Base-by-base conservation (phyloP, 2,888 invertebrate species). In the Ennomos quercinarius region DNA sequence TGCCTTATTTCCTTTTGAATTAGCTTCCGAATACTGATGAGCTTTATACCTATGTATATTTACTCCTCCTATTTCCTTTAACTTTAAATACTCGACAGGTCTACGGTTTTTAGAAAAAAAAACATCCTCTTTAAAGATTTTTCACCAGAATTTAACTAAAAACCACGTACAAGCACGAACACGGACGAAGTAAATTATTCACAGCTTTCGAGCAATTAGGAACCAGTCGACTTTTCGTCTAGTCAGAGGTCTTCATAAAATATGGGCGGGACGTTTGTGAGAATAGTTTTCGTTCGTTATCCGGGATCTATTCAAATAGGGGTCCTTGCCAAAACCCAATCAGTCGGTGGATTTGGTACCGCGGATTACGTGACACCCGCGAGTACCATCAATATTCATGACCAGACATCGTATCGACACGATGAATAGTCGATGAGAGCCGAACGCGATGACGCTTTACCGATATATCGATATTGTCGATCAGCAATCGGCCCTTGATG, bases 381-480 rank as follows among this genome's bases (percentile, higher is more conserved):
- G 85, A 84, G 78, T 81, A 72, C 61, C 71, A 86, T 89, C 79
- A 86, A 90, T 90, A 90, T 90, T 86, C 86, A 90, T 90, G 81
- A 81, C 74, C 65, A 71, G 76, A 74, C 71, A 72, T 72, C 72
- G 72, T 70, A 72, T 74, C 72, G 78, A 71, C 79, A 78, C 81
- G 78, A 84, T 86, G 89, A 86, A 87, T 86, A 86, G 83, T 78
- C 84, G 83, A 87, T 83, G 83, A 84, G 80, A 69, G 70, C 71
- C 72, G 74, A 76, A 59, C 57, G 64, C 64, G 67, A 67, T 51
- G 40, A 64, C 58, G 63, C 56, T 53, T 62, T 56, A 42, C 48
- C 60, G 61, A 64, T 61, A 63, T 59, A 64, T 62, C 63, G 68
- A 63, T 68, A 67, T 53, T 63, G 58, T 57, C 59, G 53, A 60